Evolutionary conservation across 1,140 invertebrate species (phyloP), one percentile per base, ranked within the genome.

Genomic region (Sminthurides bifidus): DNA sequence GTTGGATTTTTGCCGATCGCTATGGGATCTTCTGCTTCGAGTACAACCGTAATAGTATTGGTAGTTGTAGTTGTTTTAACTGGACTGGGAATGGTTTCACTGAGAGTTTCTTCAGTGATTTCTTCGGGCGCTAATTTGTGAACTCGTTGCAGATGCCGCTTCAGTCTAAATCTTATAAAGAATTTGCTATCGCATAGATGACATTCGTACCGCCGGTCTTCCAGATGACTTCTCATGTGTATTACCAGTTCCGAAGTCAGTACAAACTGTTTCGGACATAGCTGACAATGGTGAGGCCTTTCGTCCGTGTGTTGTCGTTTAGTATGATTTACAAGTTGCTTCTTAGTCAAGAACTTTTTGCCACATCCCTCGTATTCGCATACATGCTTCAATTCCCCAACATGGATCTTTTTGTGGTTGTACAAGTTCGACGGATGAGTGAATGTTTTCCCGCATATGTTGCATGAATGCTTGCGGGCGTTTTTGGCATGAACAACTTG

Each of bases 381-480:
- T 23, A 33, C 29, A 26, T n/a, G 17, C 4, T 49, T 49, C 4
- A 31, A 33, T 12, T 33, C 27, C 3, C 29, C 46, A 6, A n/a
- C 26, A 21, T 49, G 46, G 17, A 49, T 49, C 35, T 49, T 49
- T n/a, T 17, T 49, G 29, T 49, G 46, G 46, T 49, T 49, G 29
- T 49, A 49, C 8, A 49, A 31, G 35, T 49, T 49, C 3, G 46
- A 15, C 12, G 15, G 6, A n/a, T 49, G 46, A 26, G 46, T 21
- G 21, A 49, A 49, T 15, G 27, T 10, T 31, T 21, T 8, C 2
- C 46, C 46, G 21, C 46, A 49, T 5, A 21, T 49, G 3, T 8
- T 6, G 19, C 46, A 49, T 4, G 10, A 8, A 33, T 31, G 46
- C 4, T 27, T 3, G 19, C 23, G 6, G 31, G 21, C 6, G 24